Percentiles rank a stretch among this genome's conserved stretches.
Evolutionary conservation across 1,140 invertebrate genomes (phyloP).

Genomic region (Nephila pilipes): DNA sequence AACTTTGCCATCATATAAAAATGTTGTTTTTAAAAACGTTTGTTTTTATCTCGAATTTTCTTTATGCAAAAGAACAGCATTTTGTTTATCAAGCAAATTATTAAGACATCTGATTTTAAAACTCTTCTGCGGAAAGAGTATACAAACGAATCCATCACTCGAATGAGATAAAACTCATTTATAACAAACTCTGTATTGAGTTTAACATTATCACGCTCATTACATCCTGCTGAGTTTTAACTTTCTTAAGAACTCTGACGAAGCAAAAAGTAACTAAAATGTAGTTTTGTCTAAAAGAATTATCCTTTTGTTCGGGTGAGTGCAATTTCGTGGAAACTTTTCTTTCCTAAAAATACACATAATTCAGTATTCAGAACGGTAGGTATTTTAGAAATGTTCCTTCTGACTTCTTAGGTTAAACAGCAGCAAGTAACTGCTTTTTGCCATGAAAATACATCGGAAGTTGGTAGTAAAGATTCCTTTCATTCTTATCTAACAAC

Average conservation of each 20-base stretch:
- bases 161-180: slow-evolving; percentile 17
- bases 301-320: slow-evolving; percentile 31
- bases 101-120: neutral
- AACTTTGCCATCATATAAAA: too few relatives aligned
- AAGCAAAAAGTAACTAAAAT: neutral
- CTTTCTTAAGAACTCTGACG: neutral
- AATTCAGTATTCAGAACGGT: neutral
- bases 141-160: slow-evolving; percentile 13
- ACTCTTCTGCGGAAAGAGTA: neutral
- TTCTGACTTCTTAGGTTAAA: neutral
- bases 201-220: neutral
- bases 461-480: neutral
- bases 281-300: slow-evolving; percentile 35
- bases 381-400: neutral
- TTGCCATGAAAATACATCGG: neutral
- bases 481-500: neutral
- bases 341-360: neutral
- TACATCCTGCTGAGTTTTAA: neutral
- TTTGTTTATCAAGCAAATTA: too few relatives aligned
- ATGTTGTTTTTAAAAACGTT: too few relatives aligned
- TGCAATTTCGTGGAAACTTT: neutral
- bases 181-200: neutral
- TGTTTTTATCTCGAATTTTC: too few relatives aligned
- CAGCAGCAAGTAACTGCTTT: neutral
- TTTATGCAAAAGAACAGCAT: too few relatives aligned